Evolutionary conservation across 2,888 invertebrate species (phyloP).

Genomic region (Drosophila ezoana): DNA sequence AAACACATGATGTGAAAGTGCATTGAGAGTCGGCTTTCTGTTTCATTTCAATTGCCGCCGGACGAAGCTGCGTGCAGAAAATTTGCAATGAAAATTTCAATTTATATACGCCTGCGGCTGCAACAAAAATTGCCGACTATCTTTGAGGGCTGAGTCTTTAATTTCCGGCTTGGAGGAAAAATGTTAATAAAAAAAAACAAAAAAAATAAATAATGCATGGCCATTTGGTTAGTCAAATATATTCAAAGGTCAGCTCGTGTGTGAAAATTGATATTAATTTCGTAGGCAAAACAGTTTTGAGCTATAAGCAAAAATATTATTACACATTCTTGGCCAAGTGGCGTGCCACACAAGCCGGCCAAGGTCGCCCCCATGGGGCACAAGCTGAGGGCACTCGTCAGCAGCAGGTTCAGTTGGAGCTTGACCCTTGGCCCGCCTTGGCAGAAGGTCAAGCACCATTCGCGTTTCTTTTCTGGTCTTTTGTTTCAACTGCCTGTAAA

Average conservation of each 20-base stretch:
- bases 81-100: constrained; percentile 71
- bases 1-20: constrained; percentile 64
- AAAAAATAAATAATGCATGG: constrained; percentile 54
- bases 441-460: constrained; percentile 60
- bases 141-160: constrained; percentile 57
- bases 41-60: constrained; percentile 8
- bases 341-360: constrained; percentile 20
- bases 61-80: constrained; percentile 5
- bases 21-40: constrained; percentile 40
- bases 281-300: constrained; percentile 27
- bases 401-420: constrained; percentile 6
- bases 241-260: constrained; percentile 60
- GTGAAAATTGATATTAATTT: constrained; percentile 61
- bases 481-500: constrained; percentile 20
- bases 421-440: constrained; percentile 30
- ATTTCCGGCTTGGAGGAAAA: constrained; percentile 57
- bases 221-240: constrained; percentile 60
- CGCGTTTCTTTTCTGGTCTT: constrained; percentile 23
- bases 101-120: constrained; percentile 73
- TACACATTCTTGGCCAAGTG: constrained; percentile 13
- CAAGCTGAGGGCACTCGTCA: constrained; percentile 17
- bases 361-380: constrained; percentile 11
- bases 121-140: constrained; percentile 39
- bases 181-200: too few species aligned
- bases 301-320: constrained; percentile 6